Evolutionary conservation across 1,140 invertebrate species (phyloP).

Genomic region (Saccostrea cuccullata): DNA sequence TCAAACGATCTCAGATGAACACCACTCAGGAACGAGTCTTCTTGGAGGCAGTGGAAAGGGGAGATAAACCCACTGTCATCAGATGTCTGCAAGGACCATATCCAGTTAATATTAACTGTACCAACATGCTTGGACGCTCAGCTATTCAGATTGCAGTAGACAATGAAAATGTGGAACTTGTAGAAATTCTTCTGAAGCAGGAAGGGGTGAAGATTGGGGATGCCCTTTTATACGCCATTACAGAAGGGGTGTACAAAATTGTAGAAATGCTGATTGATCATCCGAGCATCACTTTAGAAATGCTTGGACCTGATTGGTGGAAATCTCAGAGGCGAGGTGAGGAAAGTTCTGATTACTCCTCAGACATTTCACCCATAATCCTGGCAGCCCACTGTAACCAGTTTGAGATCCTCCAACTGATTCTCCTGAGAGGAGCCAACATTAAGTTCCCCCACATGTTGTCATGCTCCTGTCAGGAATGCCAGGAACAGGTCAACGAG

Average conservation of each 20-base stretch:
- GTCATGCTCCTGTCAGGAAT: constrained; percentile 82
- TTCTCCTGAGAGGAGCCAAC: constrained; percentile 75
- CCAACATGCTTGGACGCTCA: constrained; percentile 81
- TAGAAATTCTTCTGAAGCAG: constrained; percentile 73
- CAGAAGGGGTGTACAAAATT: constrained; percentile 81
- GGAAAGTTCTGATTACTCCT: constrained; percentile 74
- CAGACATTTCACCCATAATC: constrained; percentile 77
- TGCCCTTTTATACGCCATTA: constrained; percentile 77
- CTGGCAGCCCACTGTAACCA: constrained; percentile 78
- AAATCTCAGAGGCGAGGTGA: constrained; percentile 65
- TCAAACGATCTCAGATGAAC: constrained; percentile 76
- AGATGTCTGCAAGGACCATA: constrained; percentile 78
- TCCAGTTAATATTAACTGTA: constrained; percentile 82
- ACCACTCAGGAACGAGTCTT: constrained; percentile 80
- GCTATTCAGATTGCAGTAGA: constrained; percentile 80
- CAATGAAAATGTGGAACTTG: constrained; percentile 77
- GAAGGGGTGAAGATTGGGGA: constrained; percentile 77
- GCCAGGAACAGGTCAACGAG: constrained; percentile 79
- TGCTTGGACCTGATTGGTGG: constrained; percentile 73
- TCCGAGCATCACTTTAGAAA: constrained; percentile 76
- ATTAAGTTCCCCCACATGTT: constrained; percentile 81
- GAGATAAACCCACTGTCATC: constrained; percentile 81
- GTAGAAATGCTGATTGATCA: constrained; percentile 83
- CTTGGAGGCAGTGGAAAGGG: constrained; percentile 82
- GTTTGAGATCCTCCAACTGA: constrained; percentile 78